Conservation (phyloP, 2,113 vertebrate species). For the Odocoileus virginianus region DNA sequence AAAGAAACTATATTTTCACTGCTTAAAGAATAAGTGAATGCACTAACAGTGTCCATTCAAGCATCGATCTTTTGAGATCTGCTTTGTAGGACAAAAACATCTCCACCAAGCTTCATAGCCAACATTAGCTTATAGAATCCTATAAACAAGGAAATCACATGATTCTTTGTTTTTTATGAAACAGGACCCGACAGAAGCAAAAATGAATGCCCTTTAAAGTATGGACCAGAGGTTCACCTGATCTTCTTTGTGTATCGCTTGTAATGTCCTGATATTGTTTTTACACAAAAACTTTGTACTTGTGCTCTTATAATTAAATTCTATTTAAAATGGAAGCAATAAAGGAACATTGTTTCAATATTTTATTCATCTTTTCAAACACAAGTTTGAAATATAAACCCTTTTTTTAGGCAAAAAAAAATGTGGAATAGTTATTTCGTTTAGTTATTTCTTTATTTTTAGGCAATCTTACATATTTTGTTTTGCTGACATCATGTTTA, state of each 20-base stretch:
- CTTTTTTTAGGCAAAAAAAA: not conserved
- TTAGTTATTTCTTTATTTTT: not conserved
- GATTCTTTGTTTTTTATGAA: not conserved
- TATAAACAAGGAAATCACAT: not conserved
- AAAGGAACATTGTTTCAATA: not conserved
- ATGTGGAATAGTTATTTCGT: not conserved
- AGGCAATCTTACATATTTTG: not conserved
- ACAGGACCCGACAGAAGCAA: not conserved
- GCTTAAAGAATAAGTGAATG: not conserved
- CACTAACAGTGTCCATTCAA: not conserved
- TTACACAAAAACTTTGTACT: not conserved
- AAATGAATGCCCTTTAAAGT: not conserved
- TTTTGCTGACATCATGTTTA: not conserved
- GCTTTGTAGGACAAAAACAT: not conserved
- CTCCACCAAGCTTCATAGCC: not conserved
- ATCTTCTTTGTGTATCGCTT: not conserved
- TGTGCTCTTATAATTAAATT: not conserved
- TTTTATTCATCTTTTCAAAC: not conserved
- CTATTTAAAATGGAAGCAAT: not conserved
- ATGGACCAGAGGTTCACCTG: fast-evolving
- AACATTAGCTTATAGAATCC: not conserved
- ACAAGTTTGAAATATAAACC: not conserved
- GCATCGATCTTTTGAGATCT: not conserved
- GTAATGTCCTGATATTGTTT: not conserved
- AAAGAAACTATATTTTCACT: not conserved